A percentile compares a stretch with the other conserved stretches of the same genome.
These are phyloP conservation scores for Ormyrus labotus DNA, from an alignment of 2,888 invertebrate species.

Conservation along the genomic window DNA sequence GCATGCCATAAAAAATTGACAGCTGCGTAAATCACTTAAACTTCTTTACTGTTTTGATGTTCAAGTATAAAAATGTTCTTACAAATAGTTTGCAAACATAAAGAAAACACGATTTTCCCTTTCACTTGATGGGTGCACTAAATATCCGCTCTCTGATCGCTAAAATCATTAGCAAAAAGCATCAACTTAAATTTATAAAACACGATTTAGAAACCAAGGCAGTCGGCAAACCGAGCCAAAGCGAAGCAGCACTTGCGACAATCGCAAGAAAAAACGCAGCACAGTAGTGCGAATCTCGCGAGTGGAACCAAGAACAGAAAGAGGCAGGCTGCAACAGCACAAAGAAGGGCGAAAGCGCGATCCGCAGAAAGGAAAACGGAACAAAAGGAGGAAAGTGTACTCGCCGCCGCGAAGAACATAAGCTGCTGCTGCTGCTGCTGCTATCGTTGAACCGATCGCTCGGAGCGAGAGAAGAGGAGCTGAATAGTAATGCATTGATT, in stretches of 20 bases:
- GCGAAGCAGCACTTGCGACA: not conserved
- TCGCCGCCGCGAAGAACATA: not conserved
- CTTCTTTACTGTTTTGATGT: no score
- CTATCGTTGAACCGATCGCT: no score
- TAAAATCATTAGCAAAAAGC: no score
- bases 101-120: no score
- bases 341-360: conserved; percentile 21
- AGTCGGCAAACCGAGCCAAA: not conserved
- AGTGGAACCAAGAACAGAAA: conserved; percentile 3
- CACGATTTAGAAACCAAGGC: not conserved
- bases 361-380: conserved; percentile 9
- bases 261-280: no score
- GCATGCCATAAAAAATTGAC: no score
- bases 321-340: not conserved
- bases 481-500: no score
- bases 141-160: not conserved
- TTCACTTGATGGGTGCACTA: not conserved
- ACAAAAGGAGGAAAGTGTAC: not conserved
- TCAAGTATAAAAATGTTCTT: no score
- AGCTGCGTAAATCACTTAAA: no score
- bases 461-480: not conserved
- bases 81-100: no score
- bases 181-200: not conserved
- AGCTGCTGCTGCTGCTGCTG: not conserved
- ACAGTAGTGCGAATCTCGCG: no score